These are phyloP conservation scores for Australoheros scitulus DNA, from an alignment of 2,113 vertebrate genomes.

Conservation along the genomic window DNA sequence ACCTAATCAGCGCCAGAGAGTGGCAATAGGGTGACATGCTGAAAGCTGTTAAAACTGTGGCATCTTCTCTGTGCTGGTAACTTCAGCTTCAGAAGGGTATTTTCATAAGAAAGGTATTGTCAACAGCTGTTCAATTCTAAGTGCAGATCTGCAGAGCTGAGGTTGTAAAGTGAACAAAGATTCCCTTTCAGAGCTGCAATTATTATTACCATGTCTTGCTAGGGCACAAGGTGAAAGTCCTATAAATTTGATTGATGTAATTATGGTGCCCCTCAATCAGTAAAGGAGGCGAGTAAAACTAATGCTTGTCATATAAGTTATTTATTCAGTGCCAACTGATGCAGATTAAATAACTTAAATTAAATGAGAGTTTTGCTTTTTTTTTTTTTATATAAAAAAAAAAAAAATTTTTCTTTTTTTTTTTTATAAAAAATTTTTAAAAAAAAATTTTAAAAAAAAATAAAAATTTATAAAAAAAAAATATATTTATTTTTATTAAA, in stretches of 20 bases:
- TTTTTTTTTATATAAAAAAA: too few species aligned
- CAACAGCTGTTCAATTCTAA: constrained; percentile 14
- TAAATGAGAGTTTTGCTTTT: neutral
- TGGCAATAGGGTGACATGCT: constrained; percentile 1
- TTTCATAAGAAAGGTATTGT: constrained; percentile 2
- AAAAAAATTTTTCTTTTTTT: too few species aligned
- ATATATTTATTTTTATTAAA: too few species aligned
- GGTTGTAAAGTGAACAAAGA: constrained; percentile 38
- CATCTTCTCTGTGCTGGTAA: constrained; percentile 5
- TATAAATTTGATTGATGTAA: constrained; percentile 55
- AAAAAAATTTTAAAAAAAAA: too few species aligned
- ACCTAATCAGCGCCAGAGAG: constrained; percentile 32
- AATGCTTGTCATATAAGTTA: constrained; percentile 5
- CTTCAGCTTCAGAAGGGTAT: neutral
- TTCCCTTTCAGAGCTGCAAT: constrained; percentile 27
- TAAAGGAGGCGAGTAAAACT: constrained; percentile 44
- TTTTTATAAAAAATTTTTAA: too few species aligned
- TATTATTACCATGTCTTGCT: constrained; percentile 12
- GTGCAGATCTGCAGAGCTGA: neutral
- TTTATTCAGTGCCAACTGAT: constrained; percentile 21
- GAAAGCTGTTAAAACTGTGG: constrained; percentile 14
- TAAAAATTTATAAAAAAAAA: too few species aligned
- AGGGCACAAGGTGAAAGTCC: constrained; percentile 17
- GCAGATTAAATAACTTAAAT: constrained; percentile 8
- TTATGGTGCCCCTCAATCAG: constrained; percentile 38